phyloP scores from a whole-genome alignment of 64 coral and sea anemone genomes.

The Stichodactyla helianthus region DNA sequence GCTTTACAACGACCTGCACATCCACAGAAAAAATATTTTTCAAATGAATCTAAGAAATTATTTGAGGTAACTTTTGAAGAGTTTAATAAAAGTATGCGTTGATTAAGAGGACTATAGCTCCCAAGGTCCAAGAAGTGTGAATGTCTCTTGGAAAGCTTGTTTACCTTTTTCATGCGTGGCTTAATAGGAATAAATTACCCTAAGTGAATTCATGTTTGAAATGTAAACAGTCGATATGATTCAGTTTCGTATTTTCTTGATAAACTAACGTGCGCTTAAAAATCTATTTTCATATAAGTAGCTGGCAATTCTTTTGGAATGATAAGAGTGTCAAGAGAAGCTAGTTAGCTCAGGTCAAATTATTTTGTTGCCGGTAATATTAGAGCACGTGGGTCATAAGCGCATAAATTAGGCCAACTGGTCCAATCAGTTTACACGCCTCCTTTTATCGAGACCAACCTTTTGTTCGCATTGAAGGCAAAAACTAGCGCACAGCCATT shows the following conservation, averaged over 20 bases:
- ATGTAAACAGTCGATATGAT: not conserved
- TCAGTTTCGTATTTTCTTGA: not conserved
- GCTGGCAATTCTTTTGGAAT: not conserved
- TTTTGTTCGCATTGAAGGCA: not conserved
- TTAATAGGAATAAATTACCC: conserved; percentile 7
- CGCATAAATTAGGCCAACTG: conserved; percentile 6
- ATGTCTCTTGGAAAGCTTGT: not conserved
- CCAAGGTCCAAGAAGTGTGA: not conserved
- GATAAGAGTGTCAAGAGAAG: not conserved
- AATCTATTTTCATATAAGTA: not conserved
- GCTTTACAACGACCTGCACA: not conserved
- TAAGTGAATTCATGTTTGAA: not conserved
- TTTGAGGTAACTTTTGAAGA: not conserved
- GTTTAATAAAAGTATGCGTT: not conserved
- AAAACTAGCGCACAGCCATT: not conserved
- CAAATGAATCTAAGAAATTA: not conserved
- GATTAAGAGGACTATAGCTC: not conserved
- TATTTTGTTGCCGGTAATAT: conserved; percentile 7
- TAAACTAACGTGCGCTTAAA: not conserved
- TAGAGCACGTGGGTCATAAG: not conserved
- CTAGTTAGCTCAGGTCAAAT: not conserved
- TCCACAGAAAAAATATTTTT: not conserved
- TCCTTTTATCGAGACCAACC: not conserved
- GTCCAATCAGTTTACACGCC: conserved; percentile 3
- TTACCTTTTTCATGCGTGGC: conserved; percentile 23